Evolutionary conservation across 2,888 invertebrate genomes (phyloP).

Genomic region (Argyresthia albistria): DNA sequence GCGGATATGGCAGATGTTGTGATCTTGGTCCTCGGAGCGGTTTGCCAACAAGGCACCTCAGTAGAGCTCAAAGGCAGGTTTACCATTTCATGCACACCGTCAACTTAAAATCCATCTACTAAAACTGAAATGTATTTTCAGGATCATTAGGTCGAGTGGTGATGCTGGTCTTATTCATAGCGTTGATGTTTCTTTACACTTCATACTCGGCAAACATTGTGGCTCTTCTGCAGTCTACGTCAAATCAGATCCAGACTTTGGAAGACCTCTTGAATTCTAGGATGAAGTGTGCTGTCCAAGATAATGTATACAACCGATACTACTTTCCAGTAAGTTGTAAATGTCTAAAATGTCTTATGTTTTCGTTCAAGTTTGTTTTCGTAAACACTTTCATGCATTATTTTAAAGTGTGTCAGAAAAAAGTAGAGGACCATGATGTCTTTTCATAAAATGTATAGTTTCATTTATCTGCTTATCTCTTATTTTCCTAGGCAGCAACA

Average conservation of each 20-base stretch:
- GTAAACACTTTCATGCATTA: no score
- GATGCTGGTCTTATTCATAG: slow-evolving; percentile 74
- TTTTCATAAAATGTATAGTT: background rate
- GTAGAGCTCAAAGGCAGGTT: slow-evolving; percentile 54
- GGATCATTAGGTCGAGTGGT: slow-evolving; percentile 72
- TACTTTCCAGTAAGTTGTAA: slow-evolving; percentile 75
- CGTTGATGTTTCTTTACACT: slow-evolving; percentile 80
- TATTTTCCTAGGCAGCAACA: slow-evolving; percentile 67
- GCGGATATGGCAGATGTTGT: slow-evolving; percentile 61
- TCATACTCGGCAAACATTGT: slow-evolving; percentile 85
- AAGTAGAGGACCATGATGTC: no score
- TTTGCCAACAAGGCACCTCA: slow-evolving; percentile 75
- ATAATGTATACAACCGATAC: slow-evolving; percentile 78
- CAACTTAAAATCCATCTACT: background rate
- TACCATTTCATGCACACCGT: no score
- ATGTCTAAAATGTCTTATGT: no score
- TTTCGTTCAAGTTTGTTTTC: no score
- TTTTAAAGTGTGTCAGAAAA: no score
- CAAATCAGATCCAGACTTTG: slow-evolving; percentile 75
- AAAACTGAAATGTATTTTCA: slow-evolving; percentile 18
- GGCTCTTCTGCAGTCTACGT: slow-evolving; percentile 80
- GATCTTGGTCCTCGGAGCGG: slow-evolving; percentile 71
- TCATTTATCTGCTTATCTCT: background rate
- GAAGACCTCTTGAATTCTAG: slow-evolving; percentile 77
- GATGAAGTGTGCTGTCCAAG: slow-evolving; percentile 76